Conservation (phyloP, 2,113 vertebrate species). For the Sinocyclocheilus anshuiensis region DNA sequence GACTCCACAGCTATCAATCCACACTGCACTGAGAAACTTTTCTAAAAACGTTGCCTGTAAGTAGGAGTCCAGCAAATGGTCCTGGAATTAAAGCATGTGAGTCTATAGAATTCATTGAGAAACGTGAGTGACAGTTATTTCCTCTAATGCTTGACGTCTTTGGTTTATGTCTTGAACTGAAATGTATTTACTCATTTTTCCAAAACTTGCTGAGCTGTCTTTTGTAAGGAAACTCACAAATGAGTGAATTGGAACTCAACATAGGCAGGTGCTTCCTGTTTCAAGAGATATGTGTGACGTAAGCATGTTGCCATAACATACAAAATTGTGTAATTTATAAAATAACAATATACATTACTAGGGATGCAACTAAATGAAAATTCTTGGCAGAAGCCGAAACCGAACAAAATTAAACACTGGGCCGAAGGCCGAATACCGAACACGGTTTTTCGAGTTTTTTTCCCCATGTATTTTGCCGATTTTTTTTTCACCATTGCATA, state of each 20-base stretch:
- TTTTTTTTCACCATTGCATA: no score
- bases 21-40: slow-evolving; percentile 51
- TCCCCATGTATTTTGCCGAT: no score
- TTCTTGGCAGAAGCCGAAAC: no score
- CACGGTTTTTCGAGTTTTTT: no score
- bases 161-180: not conserved
- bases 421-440: no score
- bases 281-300: not conserved
- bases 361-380: no score
- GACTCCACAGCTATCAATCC: slow-evolving; percentile 62
- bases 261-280: no score
- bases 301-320: not conserved
- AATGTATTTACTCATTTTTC: not conserved
- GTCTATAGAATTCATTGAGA: not conserved
- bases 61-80: slow-evolving; percentile 53
- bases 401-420: no score
- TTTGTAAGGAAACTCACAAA: not conserved
- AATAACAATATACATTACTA: not conserved
- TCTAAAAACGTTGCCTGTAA: slow-evolving; percentile 43
- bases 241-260: no score
- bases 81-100: not conserved
- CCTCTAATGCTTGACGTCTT: not conserved
- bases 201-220: not conserved
- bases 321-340: no score
- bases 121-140: not conserved